Conservation (phyloP, 2,113 vertebrate species). For the Prunella himalayana region DNA sequence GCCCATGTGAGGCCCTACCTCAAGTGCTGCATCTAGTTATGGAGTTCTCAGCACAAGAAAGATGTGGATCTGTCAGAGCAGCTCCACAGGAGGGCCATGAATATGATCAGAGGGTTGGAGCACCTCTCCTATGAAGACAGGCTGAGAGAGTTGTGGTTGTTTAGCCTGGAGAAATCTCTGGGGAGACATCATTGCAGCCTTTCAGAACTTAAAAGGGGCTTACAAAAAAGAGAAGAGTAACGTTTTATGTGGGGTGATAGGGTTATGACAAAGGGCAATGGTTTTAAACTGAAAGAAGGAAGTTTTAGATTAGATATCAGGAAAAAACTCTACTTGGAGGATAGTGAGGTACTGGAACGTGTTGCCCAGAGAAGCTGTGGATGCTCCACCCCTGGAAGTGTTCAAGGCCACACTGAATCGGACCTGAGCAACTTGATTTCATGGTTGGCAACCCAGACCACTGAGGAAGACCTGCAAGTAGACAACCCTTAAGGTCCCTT, state of each 20-base stretch:
- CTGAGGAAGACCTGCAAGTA: not conserved
- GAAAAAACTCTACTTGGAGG: not conserved
- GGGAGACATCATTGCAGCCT: not conserved
- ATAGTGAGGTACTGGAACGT: not conserved
- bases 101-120: not conserved
- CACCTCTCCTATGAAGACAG: not conserved
- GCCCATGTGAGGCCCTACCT: not conserved
- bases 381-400: not conserved
- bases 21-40: not conserved
- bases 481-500: not conserved
- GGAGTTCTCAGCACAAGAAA: not conserved
- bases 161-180: not conserved
- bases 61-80: not conserved
- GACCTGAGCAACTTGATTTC: not conserved
- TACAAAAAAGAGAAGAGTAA: not conserved
- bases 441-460: not conserved
- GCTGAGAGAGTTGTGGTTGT: not conserved
- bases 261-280: not conserved
- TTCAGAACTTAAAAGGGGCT: not conserved
- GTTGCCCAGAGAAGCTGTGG: not conserved
- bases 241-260: accelerated
- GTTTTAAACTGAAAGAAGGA: not conserved
- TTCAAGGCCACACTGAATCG: not conserved
- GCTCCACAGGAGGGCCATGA: not conserved
- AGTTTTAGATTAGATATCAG: not conserved